These are phyloP conservation scores for Limanda limanda DNA, from an alignment of 2,113 vertebrate species.

Conservation along the genomic window DNA sequence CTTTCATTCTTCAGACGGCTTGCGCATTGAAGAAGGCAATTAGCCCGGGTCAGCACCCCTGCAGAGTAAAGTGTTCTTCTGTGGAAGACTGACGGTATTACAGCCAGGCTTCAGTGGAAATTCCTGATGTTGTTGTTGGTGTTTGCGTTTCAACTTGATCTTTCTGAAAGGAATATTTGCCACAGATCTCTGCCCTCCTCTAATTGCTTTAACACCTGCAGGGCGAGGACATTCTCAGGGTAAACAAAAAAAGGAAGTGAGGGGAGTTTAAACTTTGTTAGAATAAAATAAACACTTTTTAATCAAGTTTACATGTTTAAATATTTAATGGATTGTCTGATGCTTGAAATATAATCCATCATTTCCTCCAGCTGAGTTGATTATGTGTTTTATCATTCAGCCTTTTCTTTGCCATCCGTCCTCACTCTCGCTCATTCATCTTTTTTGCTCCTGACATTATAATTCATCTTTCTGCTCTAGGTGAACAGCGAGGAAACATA, in stretches of 20 bases:
- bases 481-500: background rate
- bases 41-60: slow-evolving; percentile 37
- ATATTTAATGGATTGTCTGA: background rate
- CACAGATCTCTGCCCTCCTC: background rate
- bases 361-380: background rate
- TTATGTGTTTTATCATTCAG: background rate
- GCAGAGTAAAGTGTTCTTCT: slow-evolving; percentile 39
- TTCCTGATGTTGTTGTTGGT: slow-evolving; percentile 6
- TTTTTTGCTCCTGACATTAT: background rate
- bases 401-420: background rate
- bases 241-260: too few species aligned
- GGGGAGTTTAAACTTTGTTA: too few species aligned
- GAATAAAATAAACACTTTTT: background rate
- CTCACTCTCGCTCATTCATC: background rate
- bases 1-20: slow-evolving; percentile 29
- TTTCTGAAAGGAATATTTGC: slow-evolving; percentile 27
- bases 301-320: background rate
- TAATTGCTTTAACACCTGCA: background rate
- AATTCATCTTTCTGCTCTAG: background rate
- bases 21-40: slow-evolving; percentile 32
- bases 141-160: slow-evolving; percentile 1
- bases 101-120: slow-evolving; percentile 36
- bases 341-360: background rate
- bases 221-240: background rate
- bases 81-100: slow-evolving; percentile 47